Percentiles rank a stretch among this genome's conserved stretches.
phyloP scores from a whole-genome alignment of 92 coral and sea anemone genomes.

The Epizoanthus rinbou region DNA sequence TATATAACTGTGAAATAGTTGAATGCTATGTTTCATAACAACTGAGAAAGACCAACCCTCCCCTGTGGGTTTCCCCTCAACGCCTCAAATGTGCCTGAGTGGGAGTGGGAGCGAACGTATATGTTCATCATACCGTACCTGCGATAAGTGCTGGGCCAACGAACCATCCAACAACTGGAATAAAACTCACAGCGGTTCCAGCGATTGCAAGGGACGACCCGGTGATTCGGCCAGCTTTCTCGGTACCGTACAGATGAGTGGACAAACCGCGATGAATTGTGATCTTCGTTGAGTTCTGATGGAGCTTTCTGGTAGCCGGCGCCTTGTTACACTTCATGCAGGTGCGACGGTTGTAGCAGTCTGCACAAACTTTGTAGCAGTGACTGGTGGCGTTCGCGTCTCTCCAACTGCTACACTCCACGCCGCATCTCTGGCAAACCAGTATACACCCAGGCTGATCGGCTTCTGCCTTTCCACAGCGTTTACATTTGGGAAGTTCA shows the following conservation, averaged over 20 bases:
- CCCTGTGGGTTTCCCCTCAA: no score
- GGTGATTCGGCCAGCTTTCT: conserved; percentile 14
- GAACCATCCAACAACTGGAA: conserved; percentile 25
- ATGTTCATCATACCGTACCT: not conserved
- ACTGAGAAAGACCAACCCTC: no score
- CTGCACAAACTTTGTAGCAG: conserved; percentile 25
- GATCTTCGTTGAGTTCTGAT: conserved; percentile 14
- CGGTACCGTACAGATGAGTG: conserved; percentile 26
- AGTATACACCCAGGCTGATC: conserved; percentile 30
- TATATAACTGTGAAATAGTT: no score
- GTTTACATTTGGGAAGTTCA: conserved; percentile 29
- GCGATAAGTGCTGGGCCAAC: conserved; percentile 30
- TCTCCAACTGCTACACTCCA: conserved; percentile 18
- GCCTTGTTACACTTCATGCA: conserved; percentile 42
- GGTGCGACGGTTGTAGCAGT: conserved; percentile 18
- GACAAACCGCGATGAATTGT: conserved; percentile 30
- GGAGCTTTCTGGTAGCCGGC: conserved; percentile 20
- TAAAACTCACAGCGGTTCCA: conserved; percentile 22
- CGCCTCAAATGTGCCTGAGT: no score
- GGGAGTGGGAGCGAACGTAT: no score
- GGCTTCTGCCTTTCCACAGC: conserved; percentile 18
- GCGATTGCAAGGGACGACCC: conserved; percentile 31
- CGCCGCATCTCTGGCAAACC: conserved; percentile 42
- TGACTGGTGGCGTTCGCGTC: conserved; percentile 18
- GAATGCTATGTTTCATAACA: no score